Base-by-base conservation (phyloP, 1,140 invertebrate species). In the Acromyrmex charruanus region DNA sequence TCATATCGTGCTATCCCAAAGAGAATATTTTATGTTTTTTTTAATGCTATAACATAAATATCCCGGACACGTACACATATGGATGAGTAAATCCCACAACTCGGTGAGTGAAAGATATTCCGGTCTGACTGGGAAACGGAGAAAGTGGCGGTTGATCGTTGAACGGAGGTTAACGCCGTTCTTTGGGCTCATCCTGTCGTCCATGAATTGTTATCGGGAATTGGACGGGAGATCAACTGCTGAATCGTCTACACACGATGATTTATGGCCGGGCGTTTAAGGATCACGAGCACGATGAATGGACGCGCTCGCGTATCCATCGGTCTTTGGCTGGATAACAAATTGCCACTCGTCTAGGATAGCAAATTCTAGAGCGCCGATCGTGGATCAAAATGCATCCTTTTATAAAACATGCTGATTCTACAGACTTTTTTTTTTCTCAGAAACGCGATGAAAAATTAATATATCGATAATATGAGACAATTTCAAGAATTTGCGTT, bases 91-190 rank as follows among this genome's bases (percentile, higher is more conserved):
- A 79, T 35, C 51, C 35, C 44, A 10, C 31, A 31, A 44, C 49
- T n/a, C 74, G 35, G 7, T 28, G 85, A 88, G 85, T 80, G 86
- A 92, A 91, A 91, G 91, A 91, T 88, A 92, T 90, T 88, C 88
- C 88, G 85, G 75, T 84, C 85, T 69, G 88, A 87, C 84, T 66
- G 86, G 85, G 59, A 81, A n/a, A 88, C 3, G 88, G 92, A 92
- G 92, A 93, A 93, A 93, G 92, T 91, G 66, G 74, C 35, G 66
- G 74, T 31, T 71, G 80, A 65, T 69, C 59, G 61, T 74, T 55
- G 74, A 35, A 59, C 72, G 28, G 9, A 69, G 63, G n/a, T 21
- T 55, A 10, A 18, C 49, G 58, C n/a, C 65, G 35, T 66, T 77
- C 61, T 49, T 66, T 16, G 25, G 6, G 28, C 53, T 90, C 77